Evolutionary conservation across 2,888 invertebrate genomes (phyloP), one percentile per base, ranked within the genome.

Genomic region (Gryllus longicercus): DNA sequence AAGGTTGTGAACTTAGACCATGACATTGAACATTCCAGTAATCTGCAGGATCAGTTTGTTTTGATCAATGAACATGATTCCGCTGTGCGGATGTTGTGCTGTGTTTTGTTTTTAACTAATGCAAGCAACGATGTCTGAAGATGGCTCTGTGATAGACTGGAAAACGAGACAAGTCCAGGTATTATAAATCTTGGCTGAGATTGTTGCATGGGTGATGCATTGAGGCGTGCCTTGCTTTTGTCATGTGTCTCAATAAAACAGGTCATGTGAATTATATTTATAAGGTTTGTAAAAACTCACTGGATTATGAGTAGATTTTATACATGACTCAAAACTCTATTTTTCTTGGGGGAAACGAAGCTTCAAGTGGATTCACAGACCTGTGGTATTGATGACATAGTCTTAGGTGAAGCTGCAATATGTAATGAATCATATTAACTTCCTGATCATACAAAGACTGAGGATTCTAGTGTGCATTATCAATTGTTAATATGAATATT

Each of bases 141-240:
- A 63, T 63, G 63, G 63, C 63, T 63, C 63, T 63, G 63, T 63
- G 63, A 63, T 63, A 63, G 63, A 63, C 63, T 63, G 63, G 63
- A 63, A 14, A 63, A 63, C 5, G 3, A 63, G 63, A 63, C 8
- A 18, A 12, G 63, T n/a, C n/a, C 16, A 18, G 63, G 63, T 63
- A 38, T 38, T 38, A 38, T 38, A n/a, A 63, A 63, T 63, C n/a
- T 63, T 63, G 63, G 16, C 16, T 63, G 14, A 18, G 14, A n/a
- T n/a, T 63, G 63, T 14, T n/a, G n/a, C 14, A 63, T 63, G 63
- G 63, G 63, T 63, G 63, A 63, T 63, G 63, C 63, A 63, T 63
- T 63, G 63, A n/a, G 63, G 63, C n/a, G 63, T 63, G 63, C 63
- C 63, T 63, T 63, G 63, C 63, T 63, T 63, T 63, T 63, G 63